phyloP scores from a whole-genome alignment of 2,797 vertebrate species.

The Aphelocoma californica region DNA sequence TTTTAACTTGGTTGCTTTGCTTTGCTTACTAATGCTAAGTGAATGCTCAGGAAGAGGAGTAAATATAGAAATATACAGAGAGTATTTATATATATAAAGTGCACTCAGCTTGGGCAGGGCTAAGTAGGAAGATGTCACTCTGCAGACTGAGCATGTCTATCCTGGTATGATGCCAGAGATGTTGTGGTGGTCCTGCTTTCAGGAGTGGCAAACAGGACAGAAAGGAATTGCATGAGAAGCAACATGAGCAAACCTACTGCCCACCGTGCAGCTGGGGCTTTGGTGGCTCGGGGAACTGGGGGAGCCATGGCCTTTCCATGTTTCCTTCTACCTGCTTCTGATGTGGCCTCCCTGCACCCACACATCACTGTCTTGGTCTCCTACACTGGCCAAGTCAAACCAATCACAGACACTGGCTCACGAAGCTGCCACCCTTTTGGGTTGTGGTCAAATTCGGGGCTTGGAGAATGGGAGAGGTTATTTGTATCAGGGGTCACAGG shows the following conservation, averaged over 20 bases:
- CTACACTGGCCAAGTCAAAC: neutral
- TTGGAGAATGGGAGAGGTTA: neutral
- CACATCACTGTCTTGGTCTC: rapidly evolving
- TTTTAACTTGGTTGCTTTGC: neutral
- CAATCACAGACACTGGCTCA: neutral
- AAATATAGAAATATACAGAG: neutral
- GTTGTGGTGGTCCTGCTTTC: neutral
- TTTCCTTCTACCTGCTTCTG: neutral
- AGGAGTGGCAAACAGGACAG: neutral
- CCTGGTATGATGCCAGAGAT: neutral
- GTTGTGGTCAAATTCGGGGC: neutral
- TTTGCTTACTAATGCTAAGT: neutral
- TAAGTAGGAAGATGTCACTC: neutral
- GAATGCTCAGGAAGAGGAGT: neutral
- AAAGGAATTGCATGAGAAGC: neutral
- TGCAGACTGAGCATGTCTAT: neutral
- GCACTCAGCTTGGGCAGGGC: neutral
- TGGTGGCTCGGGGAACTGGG: neutral
- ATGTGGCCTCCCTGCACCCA: neutral
- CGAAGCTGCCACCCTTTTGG: neutral
- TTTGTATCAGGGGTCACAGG: neutral
- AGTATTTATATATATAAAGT: neutral
- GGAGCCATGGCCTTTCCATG: neutral
- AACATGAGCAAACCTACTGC: neutral
- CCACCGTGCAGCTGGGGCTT: neutral